These are phyloP conservation scores for Centropyge bicolor DNA, from an alignment of 2,797 vertebrate genomes.

Conservation along the genomic window DNA sequence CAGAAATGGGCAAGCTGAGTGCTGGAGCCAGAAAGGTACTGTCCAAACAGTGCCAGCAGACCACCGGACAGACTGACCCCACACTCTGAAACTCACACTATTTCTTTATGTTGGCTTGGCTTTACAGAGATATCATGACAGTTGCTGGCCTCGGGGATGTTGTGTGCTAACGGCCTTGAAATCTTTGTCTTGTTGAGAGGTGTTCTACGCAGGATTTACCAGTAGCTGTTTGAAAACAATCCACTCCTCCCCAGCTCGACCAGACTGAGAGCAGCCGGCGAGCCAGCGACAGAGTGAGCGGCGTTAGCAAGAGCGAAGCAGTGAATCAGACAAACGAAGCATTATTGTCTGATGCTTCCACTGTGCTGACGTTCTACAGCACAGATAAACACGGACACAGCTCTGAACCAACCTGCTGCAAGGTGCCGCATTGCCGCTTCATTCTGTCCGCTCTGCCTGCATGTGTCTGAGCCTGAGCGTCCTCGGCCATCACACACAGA, in stretches of 20 bases:
- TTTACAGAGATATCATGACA: conserved; percentile 26
- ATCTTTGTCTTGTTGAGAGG: conserved; percentile 27
- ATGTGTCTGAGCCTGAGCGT: too few relatives aligned
- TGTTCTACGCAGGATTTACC: too few relatives aligned
- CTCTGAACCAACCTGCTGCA: neutral
- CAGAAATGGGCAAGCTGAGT: neutral
- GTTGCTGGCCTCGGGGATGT: conserved; percentile 18
- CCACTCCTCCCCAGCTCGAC: too few relatives aligned
- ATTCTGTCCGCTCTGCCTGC: neutral
- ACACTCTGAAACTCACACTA: conserved; percentile 22
- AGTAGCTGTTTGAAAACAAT: too few relatives aligned
- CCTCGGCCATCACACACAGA: too few relatives aligned
- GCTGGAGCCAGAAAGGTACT: neutral
- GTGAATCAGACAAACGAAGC: neutral
- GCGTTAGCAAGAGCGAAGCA: neutral
- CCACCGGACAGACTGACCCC: conserved; percentile 6
- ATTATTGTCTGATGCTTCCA: neutral
- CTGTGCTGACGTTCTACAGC: neutral
- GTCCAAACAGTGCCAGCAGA: conserved; percentile 14
- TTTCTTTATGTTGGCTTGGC: conserved; percentile 14
- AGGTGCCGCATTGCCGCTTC: neutral
- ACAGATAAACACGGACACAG: neutral
- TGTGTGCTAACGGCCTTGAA: conserved; percentile 42
- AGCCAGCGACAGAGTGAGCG: neutral
- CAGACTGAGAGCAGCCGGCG: neutral